Conservation (phyloP, 2,797 vertebrate species). For the Eulemur coronatus region DNA sequence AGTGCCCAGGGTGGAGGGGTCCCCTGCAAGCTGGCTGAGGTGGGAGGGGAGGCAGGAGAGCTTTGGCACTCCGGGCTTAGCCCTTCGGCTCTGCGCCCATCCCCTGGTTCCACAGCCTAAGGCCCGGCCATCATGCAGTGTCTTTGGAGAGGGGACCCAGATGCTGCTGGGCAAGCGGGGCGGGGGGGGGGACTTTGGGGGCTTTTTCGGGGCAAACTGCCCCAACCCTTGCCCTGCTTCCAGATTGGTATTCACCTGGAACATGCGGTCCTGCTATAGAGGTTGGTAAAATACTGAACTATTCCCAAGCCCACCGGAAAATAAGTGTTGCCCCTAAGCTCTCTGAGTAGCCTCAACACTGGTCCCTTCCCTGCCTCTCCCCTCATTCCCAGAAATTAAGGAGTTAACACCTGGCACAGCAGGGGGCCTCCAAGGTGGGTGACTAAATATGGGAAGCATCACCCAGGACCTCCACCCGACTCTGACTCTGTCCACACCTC, state of each 20-base stretch:
- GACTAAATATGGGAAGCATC: neutral
- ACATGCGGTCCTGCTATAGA: neutral
- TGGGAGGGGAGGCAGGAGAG: neutral
- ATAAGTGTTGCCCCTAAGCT: neutral
- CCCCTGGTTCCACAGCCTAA: neutral
- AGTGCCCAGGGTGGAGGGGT: neutral
- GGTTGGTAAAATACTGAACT: neutral
- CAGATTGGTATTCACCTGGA: neutral
- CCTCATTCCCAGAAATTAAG: neutral
- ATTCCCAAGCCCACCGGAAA: neutral
- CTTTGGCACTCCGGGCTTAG: neutral
- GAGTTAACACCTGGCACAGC: neutral
- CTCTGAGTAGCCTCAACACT: neutral
- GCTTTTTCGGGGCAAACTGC: neutral
- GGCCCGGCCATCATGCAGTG: neutral
- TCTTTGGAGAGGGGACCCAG: neutral
- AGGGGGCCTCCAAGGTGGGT: neutral
- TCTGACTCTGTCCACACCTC: neutral
- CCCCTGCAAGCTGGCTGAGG: neutral
- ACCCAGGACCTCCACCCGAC: neutral
- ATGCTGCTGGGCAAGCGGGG: neutral
- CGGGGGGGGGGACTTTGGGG: neutral
- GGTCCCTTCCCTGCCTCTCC: neutral
- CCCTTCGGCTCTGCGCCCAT: neutral
- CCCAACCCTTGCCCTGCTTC: neutral